Percentiles rank a stretch among this genome's conserved stretches.
These are phyloP conservation scores for Drosophila rubida DNA, from an alignment of 2,888 invertebrate species.

Conservation along the genomic window DNA sequence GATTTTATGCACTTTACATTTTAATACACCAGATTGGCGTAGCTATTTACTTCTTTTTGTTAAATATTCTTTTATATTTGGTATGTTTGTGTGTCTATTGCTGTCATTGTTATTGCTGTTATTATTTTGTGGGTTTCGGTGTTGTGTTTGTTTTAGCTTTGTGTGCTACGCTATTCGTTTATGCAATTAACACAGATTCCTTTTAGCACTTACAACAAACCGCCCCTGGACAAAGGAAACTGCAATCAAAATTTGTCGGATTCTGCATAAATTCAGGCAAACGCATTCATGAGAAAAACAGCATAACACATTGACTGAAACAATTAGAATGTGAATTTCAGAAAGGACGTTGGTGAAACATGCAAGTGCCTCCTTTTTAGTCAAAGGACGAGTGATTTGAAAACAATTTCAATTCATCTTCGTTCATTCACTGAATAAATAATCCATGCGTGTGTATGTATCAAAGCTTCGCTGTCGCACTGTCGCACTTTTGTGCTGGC, in stretches of 20 bases:
- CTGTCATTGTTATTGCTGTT: constrained; percentile 5
- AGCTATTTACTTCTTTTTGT: constrained; percentile 60
- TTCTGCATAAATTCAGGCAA: background rate
- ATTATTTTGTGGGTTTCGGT: constrained; percentile 18
- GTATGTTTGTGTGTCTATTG: constrained; percentile 19
- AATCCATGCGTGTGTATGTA: constrained; percentile 15
- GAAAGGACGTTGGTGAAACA: background rate
- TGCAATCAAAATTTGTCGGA: background rate
- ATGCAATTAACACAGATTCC: constrained; percentile 24
- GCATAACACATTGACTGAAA: background rate
- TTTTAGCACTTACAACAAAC: constrained; percentile 4
- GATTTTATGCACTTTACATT: constrained; percentile 83
- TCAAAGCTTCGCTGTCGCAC: constrained; percentile 5
- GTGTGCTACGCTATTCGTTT: constrained; percentile 40
- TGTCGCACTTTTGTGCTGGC: constrained; percentile 14
- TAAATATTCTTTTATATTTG: constrained; percentile 23
- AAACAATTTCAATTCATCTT: background rate
- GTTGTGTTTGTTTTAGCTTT: constrained; percentile 4
- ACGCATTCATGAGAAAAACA: background rate
- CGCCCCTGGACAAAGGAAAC: background rate
- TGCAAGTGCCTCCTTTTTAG: background rate
- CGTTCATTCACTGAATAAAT: background rate
- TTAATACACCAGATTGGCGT: constrained; percentile 73
- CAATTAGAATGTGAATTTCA: background rate
- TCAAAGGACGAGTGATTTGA: background rate